These are phyloP conservation scores for Podocnemis expansa DNA, from an alignment of 2,113 vertebrate species.

Conservation along the genomic window DNA sequence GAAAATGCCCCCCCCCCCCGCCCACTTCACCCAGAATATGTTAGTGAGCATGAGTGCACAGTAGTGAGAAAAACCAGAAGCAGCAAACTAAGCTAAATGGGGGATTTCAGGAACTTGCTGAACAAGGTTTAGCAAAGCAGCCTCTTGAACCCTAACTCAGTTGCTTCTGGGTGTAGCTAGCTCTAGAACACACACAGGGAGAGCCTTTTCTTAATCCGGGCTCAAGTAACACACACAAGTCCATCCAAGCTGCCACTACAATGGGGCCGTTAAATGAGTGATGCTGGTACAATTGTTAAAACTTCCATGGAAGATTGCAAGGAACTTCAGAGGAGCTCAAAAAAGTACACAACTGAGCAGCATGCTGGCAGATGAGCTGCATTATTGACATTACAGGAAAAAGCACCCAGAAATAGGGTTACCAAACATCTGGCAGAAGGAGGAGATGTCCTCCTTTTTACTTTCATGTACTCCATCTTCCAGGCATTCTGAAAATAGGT, in stretches of 20 bases:
- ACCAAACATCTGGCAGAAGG: too few species aligned
- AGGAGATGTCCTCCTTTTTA: too few species aligned
- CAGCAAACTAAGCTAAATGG: neutral
- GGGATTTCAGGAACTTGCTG: neutral
- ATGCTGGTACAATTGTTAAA: neutral
- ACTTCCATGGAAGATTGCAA: neutral
- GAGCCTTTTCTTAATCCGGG: neutral
- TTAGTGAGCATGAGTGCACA: neutral
- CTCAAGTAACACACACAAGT: neutral
- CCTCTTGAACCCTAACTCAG: neutral
- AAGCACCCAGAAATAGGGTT: too few species aligned
- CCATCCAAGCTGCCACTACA: neutral
- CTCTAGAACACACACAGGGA: neutral
- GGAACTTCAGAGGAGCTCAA: neutral
- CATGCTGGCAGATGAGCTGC: neutral
- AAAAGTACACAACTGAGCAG: too few species aligned
- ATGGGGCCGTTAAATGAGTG: neutral
- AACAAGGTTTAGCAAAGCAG: neutral
- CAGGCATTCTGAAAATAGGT: too few species aligned
- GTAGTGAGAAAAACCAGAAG: neutral
- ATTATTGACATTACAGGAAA: neutral
- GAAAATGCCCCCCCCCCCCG: neutral
- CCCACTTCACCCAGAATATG: neutral
- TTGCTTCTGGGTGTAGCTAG: neutral
- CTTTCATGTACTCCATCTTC: too few species aligned